Conservation (phyloP, 2,888 invertebrate genomes). For the Ypsolopha scabrella region DNA sequence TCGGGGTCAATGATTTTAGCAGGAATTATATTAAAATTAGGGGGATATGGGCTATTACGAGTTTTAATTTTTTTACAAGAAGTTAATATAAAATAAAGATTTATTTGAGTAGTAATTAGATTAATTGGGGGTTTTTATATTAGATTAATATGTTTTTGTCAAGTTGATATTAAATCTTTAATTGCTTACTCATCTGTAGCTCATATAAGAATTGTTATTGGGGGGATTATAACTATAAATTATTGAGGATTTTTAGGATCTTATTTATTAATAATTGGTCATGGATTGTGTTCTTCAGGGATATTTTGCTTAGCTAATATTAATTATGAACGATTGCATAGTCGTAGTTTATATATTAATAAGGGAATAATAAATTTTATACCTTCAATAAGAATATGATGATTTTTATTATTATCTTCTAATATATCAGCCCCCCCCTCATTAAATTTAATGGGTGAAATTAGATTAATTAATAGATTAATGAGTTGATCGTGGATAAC, state of each 20-base stretch:
- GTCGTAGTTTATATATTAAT: conserved; percentile 74
- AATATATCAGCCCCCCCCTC: conserved; percentile 78
- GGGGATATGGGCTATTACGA: conserved; percentile 77
- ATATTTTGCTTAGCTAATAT: conserved; percentile 77
- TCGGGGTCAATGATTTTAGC: conserved; percentile 82
- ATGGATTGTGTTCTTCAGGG: conserved; percentile 75
- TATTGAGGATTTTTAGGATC: conserved; percentile 64
- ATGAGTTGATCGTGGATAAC: conserved; percentile 56
- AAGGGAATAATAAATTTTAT: conserved; percentile 73
- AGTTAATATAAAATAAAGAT: conserved; percentile 58
- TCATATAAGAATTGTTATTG: conserved; percentile 75
- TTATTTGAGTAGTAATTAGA: conserved; percentile 64
- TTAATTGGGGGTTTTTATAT: conserved; percentile 71
- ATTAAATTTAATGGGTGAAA: conserved; percentile 76
- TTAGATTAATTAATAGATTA: conserved; percentile 73
- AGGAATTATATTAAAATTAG: conserved; percentile 78
- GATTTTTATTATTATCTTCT: conserved; percentile 73
- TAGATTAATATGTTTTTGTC: conserved; percentile 75
- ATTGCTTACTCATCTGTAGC: conserved; percentile 82
- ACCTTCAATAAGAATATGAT: conserved; percentile 70
- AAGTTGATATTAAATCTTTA: conserved; percentile 77
- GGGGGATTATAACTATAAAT: conserved; percentile 68
- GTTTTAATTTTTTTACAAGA: conserved; percentile 55
- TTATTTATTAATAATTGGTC: conserved; percentile 72
- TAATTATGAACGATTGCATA: conserved; percentile 70